phyloP scores from a whole-genome alignment of 2,113 vertebrate species.

The Neopipo cinnamomea region DNA sequence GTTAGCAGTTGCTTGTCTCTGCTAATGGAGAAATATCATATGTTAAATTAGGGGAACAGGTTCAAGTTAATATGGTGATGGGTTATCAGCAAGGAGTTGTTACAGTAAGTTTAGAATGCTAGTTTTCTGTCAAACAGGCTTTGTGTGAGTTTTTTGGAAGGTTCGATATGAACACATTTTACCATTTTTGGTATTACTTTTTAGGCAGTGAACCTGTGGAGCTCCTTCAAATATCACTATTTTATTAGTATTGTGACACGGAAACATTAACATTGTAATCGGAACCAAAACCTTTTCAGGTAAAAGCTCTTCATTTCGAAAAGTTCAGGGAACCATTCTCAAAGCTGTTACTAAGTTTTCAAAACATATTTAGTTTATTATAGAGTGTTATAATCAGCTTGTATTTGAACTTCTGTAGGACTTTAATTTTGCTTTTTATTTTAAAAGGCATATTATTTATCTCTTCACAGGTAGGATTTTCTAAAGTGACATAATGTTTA shows the following conservation, averaged over 20 bases:
- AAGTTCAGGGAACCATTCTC: not conserved
- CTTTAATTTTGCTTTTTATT: not conserved
- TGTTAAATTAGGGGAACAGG: not conserved
- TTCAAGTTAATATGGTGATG: not conserved
- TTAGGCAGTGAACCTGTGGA: not conserved
- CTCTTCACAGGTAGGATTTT: constrained; percentile 1
- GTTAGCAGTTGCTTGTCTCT: not conserved
- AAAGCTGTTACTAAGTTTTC: not conserved
- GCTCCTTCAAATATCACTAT: not conserved
- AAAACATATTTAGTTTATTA: not conserved
- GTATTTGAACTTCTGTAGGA: not conserved
- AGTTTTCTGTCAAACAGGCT: not conserved
- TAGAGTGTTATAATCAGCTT: not conserved
- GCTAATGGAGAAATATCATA: not conserved
- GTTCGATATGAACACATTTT: not conserved
- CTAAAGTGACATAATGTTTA: not conserved
- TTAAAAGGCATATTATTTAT: not conserved
- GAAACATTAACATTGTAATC: not conserved
- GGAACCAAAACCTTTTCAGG: not conserved
- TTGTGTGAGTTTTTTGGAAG: not conserved
- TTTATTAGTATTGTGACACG: not conserved
- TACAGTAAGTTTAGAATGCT: not conserved
- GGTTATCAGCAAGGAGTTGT: not conserved
- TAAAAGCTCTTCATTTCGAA: not conserved
- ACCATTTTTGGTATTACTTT: not conserved